These are phyloP conservation scores for Procapra przewalskii DNA, from an alignment of 2,113 vertebrate genomes.

Conservation along the genomic window DNA sequence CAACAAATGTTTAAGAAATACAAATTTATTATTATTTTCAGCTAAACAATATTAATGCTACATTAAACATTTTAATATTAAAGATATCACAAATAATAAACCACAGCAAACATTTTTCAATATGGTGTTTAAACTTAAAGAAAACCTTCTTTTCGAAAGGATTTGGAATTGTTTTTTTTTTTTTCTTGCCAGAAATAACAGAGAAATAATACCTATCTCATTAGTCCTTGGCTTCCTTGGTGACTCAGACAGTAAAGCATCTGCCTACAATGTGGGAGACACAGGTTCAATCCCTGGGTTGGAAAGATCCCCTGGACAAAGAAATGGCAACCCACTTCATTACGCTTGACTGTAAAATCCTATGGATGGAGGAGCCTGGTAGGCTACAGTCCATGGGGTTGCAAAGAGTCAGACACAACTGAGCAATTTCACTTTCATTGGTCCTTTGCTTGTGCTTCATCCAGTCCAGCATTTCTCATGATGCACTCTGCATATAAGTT, in stretches of 20 bases:
- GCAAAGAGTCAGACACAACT: neutral
- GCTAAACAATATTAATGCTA: neutral
- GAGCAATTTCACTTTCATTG: neutral
- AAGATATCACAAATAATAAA: slow-evolving; percentile 52
- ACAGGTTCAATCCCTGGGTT: neutral
- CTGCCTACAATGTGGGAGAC: neutral
- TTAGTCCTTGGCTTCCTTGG: neutral
- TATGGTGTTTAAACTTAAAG: neutral
- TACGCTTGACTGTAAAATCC: neutral
- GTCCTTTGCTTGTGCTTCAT: neutral
- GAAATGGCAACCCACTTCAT: neutral
- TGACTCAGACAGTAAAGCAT: neutral
- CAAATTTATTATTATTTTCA: neutral
- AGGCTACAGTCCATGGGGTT: neutral
- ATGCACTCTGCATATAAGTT: neutral
- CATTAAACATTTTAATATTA: slow-evolving; percentile 43
- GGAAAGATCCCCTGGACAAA: neutral
- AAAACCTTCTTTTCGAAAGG: neutral
- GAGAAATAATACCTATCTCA: neutral
- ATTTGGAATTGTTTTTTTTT: neutral
- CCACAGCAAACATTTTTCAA: neutral
- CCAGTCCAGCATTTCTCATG: neutral
- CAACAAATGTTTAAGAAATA: slow-evolving; percentile 33
- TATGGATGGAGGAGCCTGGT: neutral
- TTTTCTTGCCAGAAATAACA: neutral